phyloP scores from a whole-genome alignment of 2,113 vertebrate species.

The Pampusana beccarii region DNA sequence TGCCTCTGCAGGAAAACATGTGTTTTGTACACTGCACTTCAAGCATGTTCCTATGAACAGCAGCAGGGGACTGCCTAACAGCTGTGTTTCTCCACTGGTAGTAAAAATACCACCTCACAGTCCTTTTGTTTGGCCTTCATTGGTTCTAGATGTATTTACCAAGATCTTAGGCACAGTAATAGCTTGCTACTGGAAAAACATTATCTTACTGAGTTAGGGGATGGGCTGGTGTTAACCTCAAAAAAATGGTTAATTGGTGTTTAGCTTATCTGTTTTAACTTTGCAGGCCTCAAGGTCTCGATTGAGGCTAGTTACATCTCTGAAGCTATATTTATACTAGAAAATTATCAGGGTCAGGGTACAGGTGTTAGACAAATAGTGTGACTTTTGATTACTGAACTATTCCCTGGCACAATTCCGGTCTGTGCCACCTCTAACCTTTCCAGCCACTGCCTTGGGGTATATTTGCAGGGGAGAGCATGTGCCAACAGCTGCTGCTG shows the following conservation, averaged over 20 bases:
- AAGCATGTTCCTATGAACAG: background rate
- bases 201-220: background rate
- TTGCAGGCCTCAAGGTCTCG: background rate
- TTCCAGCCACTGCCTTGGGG: background rate
- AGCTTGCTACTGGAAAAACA: background rate
- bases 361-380: background rate
- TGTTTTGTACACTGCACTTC: accelerated
- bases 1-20: background rate
- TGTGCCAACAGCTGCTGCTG: background rate
- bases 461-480: background rate
- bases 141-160: background rate
- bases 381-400: background rate
- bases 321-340: background rate
- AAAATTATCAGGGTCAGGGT: background rate
- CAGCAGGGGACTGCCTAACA: background rate
- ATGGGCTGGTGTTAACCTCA: background rate
- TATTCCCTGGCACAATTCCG: background rate
- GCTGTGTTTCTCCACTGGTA: background rate
- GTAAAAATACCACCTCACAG: background rate
- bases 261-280: background rate
- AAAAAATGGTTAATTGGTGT: background rate
- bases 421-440: background rate
- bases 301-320: background rate
- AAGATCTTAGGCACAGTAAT: background rate
- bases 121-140: background rate